These are phyloP conservation scores for Cochlearius cochlearius DNA, from an alignment of 2,113 vertebrate species.

Conservation along the genomic window DNA sequence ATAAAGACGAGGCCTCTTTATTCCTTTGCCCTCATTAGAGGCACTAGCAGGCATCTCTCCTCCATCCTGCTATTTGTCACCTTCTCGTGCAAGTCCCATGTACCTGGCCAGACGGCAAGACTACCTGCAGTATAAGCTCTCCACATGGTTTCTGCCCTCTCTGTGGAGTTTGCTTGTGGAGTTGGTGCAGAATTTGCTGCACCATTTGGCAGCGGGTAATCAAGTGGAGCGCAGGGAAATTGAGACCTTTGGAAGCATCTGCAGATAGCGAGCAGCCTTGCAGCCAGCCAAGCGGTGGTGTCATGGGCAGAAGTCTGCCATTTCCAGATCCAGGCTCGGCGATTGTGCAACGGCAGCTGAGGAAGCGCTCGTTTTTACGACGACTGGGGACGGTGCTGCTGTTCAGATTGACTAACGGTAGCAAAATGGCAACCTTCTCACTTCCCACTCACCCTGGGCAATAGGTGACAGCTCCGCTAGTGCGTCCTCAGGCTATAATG, in stretches of 20 bases:
- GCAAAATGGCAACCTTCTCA: not conserved
- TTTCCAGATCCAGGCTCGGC: not conserved
- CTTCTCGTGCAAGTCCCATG: not conserved
- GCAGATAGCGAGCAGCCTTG: not conserved
- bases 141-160: not conserved
- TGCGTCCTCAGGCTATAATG: not conserved
- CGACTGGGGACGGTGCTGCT: not conserved
- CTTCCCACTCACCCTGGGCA: not conserved
- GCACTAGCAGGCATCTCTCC: not conserved
- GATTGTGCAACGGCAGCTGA: not conserved
- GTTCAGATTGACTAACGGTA: not conserved
- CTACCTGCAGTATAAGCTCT: not conserved
- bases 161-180: not conserved
- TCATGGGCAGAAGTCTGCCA: not conserved
- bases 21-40: not conserved
- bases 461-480: not conserved
- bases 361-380: not conserved
- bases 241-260: constrained; percentile 4
- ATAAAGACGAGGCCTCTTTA: not conserved
- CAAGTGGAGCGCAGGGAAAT: not conserved
- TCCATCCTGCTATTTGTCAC: not conserved
- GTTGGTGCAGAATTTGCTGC: not conserved
- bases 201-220: not conserved
- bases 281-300: not conserved
- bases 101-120: not conserved